Evolutionary conservation across 2,888 invertebrate genomes (phyloP), one percentile per base, ranked within the genome.

Genomic region (Cylindroiulus punctatus): DNA sequence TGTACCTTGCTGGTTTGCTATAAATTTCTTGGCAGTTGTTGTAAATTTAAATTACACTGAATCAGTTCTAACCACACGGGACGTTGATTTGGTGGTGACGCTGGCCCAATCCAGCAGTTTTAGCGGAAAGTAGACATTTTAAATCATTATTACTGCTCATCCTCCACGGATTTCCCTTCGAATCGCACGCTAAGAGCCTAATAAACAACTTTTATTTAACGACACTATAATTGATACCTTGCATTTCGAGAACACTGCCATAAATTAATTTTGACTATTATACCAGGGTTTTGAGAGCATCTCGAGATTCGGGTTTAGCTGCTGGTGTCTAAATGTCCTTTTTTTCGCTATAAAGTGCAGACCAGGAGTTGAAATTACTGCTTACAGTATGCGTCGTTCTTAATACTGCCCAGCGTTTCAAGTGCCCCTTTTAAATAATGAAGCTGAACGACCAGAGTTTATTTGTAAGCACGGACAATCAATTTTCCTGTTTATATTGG

Each of bases 231-330:
- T 76, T 76, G 76, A 76, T 76, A 76, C 76, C 76, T 76, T 76
- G 30, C 76, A 76, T 76, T 76, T 30, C 7, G 76, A 76, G 76
- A 76, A 76, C 76, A 76, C 76, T 76, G 76, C 30, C 76, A 76
- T 76, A 76, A 76, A 76, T 76, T 76, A 76, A 76, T 76, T 76
- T 76, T 76, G 76, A 76, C 76, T 76, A 76, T 76, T 76, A 76
- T 76, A n/a, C 30, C 76, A 10, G 14, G 76, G 76, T 1, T 30
- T 30, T 26, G 76, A 76, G 76, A 30, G 76, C 76, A 76, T 76
- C 76, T 76, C 76, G 76, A 76, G 76, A 76, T 76, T 76, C 76
- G 14, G 22, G 22, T 65, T 65, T 65, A 44, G 44, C 14, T 1
- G 4, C 44, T 44, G 1, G 14, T 44, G 44, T 44, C 52, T 22